Evolutionary conservation across 2,888 invertebrate genomes (phyloP).

Genomic region (Drepana falcataria): DNA sequence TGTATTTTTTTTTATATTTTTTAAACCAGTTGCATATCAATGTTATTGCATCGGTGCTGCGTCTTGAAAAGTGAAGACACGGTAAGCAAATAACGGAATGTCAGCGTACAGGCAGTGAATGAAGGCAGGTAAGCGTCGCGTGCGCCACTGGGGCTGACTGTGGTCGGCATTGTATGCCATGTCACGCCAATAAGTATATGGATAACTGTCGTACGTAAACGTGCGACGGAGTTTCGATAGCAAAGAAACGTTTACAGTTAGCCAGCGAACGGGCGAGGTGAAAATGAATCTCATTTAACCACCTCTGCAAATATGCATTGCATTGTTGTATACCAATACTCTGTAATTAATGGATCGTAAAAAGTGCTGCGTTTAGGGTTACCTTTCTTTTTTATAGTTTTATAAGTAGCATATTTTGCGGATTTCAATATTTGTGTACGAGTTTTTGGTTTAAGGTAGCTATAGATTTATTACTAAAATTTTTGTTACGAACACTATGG

Average conservation of each 20-base stretch:
- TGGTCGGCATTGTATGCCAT: slow-evolving; percentile 53
- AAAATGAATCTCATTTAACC: slow-evolving; percentile 41
- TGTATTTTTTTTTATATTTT: slow-evolving; percentile 9
- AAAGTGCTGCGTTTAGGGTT: not conserved
- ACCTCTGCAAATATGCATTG: slow-evolving; percentile 20
- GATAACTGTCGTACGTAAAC: slow-evolving; percentile 26
- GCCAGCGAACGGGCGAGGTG: slow-evolving; percentile 21
- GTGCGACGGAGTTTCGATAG: slow-evolving; percentile 7
- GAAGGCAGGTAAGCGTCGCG: slow-evolving; percentile 37
- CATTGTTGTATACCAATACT: not conserved
- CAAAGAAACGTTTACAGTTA: slow-evolving; percentile 52
- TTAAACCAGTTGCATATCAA: slow-evolving; percentile 36
- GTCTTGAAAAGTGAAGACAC: slow-evolving; percentile 49
- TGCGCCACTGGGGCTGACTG: slow-evolving; percentile 32
- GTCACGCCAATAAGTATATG: slow-evolving; percentile 53
- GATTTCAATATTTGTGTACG: too few species aligned
- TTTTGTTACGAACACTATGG: too few species aligned
- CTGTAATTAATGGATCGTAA: not conserved
- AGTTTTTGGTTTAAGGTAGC: too few species aligned
- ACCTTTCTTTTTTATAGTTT: not conserved
- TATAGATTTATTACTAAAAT: too few species aligned
- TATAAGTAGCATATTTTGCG: too few species aligned
- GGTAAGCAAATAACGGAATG: slow-evolving; percentile 60
- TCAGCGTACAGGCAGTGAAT: slow-evolving; percentile 43
- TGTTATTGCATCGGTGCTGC: slow-evolving; percentile 22